Percentiles rank a stretch among this genome's conserved stretches.
Conservation (phyloP, 1,140 invertebrate genomes). For the Periplaneta americana region DNA sequence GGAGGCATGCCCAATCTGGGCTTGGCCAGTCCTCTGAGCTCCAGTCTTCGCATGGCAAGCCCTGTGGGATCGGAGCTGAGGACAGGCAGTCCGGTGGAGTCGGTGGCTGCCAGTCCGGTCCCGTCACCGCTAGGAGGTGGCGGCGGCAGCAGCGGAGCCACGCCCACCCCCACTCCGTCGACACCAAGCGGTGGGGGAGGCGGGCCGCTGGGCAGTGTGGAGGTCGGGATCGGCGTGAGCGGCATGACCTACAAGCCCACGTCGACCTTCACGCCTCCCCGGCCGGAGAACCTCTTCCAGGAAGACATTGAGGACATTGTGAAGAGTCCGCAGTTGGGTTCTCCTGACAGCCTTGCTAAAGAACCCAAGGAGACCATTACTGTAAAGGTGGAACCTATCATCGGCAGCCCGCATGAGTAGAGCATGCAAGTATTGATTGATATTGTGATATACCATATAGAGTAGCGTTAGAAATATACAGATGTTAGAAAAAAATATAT, state of each 20-base stretch:
- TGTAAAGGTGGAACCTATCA: conserved; percentile 14
- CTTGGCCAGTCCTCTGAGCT: neutral
- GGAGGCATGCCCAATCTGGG: conserved; percentile 23
- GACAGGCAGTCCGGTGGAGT: conserved; percentile 1
- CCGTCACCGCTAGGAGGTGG: conserved; percentile 36
- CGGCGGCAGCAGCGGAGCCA: neutral
- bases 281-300: conserved; percentile 53
- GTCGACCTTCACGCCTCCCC: conserved; percentile 48
- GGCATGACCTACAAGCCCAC: conserved; percentile 61
- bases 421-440: neutral
- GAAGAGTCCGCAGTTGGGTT: conserved; percentile 22
- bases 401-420: conserved; percentile 1
- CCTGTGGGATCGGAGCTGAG: neutral
- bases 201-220: conserved; percentile 43
- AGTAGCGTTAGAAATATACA: neutral
- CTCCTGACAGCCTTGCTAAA: conserved; percentile 7
- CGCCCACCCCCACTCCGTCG: conserved; percentile 43
- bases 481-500: neutral
- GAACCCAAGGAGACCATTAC: conserved; percentile 8
- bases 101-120: neutral
- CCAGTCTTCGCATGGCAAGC: neutral
- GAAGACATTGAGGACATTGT: conserved; percentile 35
- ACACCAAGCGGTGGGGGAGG: conserved; percentile 38
- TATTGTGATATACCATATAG: neutral
- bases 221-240: conserved; percentile 53